A percentile compares a stretch with the other conserved stretches of the same genome.
Evolutionary conservation across 2,113 vertebrate genomes (phyloP).

Genomic region (Saimiri boliviensis): DNA sequence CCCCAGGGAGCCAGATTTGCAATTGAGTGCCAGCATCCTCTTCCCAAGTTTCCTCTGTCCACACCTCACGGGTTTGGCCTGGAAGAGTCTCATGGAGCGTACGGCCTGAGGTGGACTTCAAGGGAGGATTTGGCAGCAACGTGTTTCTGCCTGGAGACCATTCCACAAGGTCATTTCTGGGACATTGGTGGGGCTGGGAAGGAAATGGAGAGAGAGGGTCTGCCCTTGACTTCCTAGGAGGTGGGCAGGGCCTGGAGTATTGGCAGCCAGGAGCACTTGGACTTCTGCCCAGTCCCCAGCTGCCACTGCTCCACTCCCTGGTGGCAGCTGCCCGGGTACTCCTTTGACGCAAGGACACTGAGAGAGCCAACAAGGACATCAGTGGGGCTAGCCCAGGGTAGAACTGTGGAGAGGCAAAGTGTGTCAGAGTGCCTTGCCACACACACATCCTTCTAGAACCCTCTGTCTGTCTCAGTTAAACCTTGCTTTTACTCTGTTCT

Average conservation of each 20-base stretch:
- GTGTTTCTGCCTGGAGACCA: not conserved
- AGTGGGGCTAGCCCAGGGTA: not conserved
- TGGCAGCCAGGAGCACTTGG: not conserved
- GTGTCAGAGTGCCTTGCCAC: not conserved
- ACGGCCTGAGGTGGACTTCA: not conserved
- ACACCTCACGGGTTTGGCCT: not conserved
- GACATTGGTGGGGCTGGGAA: not conserved
- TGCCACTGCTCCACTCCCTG: not conserved
- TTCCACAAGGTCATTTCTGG: not conserved
- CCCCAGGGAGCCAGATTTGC: not conserved
- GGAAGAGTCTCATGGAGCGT: not conserved
- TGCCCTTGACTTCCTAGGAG: not conserved
- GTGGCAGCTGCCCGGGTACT: conserved; percentile 40
- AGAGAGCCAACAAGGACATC: not conserved
- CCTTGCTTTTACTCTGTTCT: not conserved
- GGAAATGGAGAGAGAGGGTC: not conserved
- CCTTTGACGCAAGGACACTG: not conserved
- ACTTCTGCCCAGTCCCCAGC: conserved; percentile 5
- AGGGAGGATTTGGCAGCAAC: not conserved
- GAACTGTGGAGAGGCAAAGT: not conserved
- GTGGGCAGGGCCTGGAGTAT: not conserved
- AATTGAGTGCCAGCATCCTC: not conserved
- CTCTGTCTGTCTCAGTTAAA: not conserved
- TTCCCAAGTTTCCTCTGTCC: not conserved
- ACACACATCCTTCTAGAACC: not conserved